Percentiles rank a stretch among this genome's conserved stretches.
Evolutionary conservation across 1,140 invertebrate species (phyloP).

Genomic region (Tachypleus tridentatus): DNA sequence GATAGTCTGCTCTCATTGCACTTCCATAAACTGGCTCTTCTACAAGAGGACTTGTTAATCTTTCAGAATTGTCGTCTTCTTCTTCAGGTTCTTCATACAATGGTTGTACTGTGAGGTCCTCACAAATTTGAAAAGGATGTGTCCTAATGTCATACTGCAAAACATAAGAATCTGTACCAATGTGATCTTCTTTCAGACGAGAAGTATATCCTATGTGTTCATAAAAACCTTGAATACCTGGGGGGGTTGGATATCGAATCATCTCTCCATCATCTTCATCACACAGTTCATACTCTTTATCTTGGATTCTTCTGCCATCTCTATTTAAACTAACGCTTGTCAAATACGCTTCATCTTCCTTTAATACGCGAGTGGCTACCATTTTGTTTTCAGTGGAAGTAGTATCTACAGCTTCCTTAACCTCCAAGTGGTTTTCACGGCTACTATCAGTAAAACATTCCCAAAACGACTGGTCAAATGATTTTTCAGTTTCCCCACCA

Average conservation of each 20-base stretch:
- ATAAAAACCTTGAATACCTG: constrained; percentile 14
- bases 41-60: constrained; percentile 14
- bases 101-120: constrained; percentile 10
- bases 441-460: too few relatives aligned
- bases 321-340: too few relatives aligned
- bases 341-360: too few relatives aligned
- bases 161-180: constrained; percentile 13
- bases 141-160: constrained; percentile 12
- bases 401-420: too few relatives aligned
- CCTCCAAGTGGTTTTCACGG: too few relatives aligned
- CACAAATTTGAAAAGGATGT: not conserved
- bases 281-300: too few relatives aligned
- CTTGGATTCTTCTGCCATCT: constrained; percentile 1
- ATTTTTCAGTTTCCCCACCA: too few relatives aligned
- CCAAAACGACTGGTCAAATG: too few relatives aligned
- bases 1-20: constrained; percentile 14
- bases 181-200: not conserved
- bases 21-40: constrained; percentile 20
- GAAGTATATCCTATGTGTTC: constrained; percentile 6
- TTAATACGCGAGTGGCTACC: too few relatives aligned
- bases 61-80: constrained; percentile 6
- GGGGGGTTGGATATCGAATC: constrained; percentile 19
- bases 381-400: too few relatives aligned
- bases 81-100: constrained; percentile 21
- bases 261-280: constrained; percentile 16